Base-by-base conservation (phyloP, 2,888 invertebrate species). In the Pseudoips prasinana region DNA sequence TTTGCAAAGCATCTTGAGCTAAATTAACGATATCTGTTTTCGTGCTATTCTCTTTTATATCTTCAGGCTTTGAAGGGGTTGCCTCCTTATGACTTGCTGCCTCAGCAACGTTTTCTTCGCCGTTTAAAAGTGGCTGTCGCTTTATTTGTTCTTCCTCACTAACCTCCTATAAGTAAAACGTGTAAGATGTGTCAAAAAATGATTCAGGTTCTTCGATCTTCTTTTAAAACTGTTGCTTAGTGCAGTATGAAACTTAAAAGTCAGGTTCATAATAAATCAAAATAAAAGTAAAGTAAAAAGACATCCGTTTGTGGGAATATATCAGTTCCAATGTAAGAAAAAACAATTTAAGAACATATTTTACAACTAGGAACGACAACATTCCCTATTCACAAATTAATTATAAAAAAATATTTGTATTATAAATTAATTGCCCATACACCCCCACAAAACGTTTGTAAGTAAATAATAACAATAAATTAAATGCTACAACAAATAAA, bases 261-360 rank as follows among this genome's bases (percentile, higher is more conserved):
- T 56, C 52, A 58, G 46, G 50, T 58, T 23, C 48, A 38, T 50
- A 40, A 46, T 61, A 57, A 60, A n/a, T n/a, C n/a, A 58, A 50
- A 53, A 65, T 62, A 46, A 45, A 69, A 50, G 42, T 55, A 65
- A 68, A 62, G 46, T 61, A 55, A 53, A 41, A 44, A 57, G 49
- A 57, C 60, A 68, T 66, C 64, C 65, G 76, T 87, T 87, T 87
- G 86, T 87, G 86, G 86, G 86, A 86, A 87, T 86, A 87, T 87
- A 85, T 85, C 64, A 76, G 79, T 78, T 61, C 47, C 70, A 59
- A 43, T 61, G 33, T 32, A 44, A 46, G 31, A 22, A 29, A 25
- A 10, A 31, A 35, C 49, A 32, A 44, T 43, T 54, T 54, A 51
- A 62, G 48, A 57, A 48, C 44, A 39, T 43, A 14, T 45, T 45